These are phyloP conservation scores for Liopterus haemorrhoidalis DNA, from an alignment of 2,888 invertebrate species.

Conservation along the genomic window DNA sequence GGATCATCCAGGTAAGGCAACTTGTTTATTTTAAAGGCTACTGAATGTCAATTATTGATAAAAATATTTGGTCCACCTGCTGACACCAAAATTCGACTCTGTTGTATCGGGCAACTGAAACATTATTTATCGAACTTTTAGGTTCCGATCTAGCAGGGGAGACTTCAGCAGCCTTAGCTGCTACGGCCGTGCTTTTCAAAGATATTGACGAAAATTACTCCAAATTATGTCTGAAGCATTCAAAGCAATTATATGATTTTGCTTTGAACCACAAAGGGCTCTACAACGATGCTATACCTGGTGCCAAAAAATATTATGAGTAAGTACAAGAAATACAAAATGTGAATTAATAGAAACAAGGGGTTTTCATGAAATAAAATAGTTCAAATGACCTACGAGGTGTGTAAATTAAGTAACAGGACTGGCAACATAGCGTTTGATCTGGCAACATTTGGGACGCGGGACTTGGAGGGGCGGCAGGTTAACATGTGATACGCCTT, in stretches of 20 bases:
- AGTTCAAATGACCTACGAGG: no score
- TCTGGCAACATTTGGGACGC: no score
- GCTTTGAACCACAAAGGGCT: constrained; percentile 48
- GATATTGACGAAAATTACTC: constrained; percentile 46
- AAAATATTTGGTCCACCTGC: no score
- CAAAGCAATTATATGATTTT: constrained; percentile 50
- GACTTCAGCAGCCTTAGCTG: constrained; percentile 54
- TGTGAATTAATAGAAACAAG: neutral
- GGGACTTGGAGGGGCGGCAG: no score
- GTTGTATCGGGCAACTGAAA: neutral
- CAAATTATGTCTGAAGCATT: constrained; percentile 45
- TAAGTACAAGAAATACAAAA: constrained; percentile 34
- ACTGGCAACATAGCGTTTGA: no score
- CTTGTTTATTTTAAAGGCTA: no score
- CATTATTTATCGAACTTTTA: constrained; percentile 27
- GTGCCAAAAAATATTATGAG: constrained; percentile 49
- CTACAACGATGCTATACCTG: constrained; percentile 50
- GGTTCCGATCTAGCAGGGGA: constrained; percentile 58
- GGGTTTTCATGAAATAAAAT: no score
- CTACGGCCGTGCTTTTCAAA: constrained; percentile 50
- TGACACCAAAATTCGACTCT: constrained; percentile 12
- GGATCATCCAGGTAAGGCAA: constrained; percentile 47
- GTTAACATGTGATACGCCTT: no score
- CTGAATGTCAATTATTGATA: no score
- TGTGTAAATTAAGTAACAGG: no score